Conservation (phyloP, 2,888 invertebrate species). For the Leucophenga montana region DNA sequence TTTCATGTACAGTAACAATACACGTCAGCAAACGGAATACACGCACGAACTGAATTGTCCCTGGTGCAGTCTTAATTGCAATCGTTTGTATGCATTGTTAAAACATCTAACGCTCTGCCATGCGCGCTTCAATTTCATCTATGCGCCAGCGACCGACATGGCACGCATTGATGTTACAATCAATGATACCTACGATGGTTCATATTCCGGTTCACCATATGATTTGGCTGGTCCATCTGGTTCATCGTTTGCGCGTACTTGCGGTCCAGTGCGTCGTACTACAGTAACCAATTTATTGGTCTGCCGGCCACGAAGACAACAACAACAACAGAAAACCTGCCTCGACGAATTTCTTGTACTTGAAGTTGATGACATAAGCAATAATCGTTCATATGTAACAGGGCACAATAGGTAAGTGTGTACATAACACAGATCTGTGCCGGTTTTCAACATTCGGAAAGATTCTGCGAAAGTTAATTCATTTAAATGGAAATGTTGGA, state of each 20-base stretch:
- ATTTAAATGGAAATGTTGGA: too few relatives aligned
- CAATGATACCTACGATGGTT: constrained; percentile 95
- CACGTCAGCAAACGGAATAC: constrained; percentile 95
- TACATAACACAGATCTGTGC: too few relatives aligned
- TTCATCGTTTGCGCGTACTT: constrained; percentile 79
- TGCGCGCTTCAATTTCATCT: constrained; percentile 93
- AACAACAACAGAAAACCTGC: constrained; percentile 74
- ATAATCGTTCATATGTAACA: constrained; percentile 90
- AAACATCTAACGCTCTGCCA: constrained; percentile 96
- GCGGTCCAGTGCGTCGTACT: constrained; percentile 78
- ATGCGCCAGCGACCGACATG: constrained; percentile 76
- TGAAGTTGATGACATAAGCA: constrained; percentile 88
- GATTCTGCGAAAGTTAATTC: too few relatives aligned
- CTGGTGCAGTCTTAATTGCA: constrained; percentile 95
- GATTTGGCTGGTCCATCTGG: constrained; percentile 86
- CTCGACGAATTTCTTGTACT: constrained; percentile 91
- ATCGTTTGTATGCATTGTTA: constrained; percentile 87
- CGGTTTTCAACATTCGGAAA: too few relatives aligned
- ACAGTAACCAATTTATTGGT: constrained; percentile 79
- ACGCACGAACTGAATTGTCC: constrained; percentile 95
- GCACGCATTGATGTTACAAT: constrained; percentile 95
- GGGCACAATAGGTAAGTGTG: constrained; percentile 85
- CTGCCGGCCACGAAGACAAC: constrained; percentile 75
- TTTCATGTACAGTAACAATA: constrained; percentile 95
- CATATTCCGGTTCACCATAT: constrained; percentile 94